Evolutionary conservation across 2,797 vertebrate genomes (phyloP).

Genomic region (Oryzias sinensis): DNA sequence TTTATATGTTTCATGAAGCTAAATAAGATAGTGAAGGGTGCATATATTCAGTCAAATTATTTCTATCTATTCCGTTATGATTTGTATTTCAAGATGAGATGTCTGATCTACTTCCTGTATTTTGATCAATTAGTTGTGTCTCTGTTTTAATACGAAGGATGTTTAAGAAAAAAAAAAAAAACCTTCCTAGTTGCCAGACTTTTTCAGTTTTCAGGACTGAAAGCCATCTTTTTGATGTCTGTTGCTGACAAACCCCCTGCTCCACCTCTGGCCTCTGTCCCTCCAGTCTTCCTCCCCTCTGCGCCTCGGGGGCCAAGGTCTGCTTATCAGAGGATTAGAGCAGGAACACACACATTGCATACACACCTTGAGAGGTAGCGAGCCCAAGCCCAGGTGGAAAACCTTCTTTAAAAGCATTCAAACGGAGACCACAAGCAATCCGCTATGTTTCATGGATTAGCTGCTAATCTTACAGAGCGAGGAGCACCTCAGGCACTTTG

Average conservation of each 20-base stretch:
- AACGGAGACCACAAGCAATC: constrained; percentile 63
- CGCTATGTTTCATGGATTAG: constrained; percentile 76
- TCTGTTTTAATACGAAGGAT: constrained; percentile 5
- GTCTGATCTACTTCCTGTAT: too few species aligned
- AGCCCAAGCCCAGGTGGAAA: constrained; percentile 40
- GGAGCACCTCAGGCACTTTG: constrained; percentile 64
- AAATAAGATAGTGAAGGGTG: too few species aligned
- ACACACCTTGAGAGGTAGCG: constrained; percentile 37
- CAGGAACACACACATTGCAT: constrained; percentile 46
- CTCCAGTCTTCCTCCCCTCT: constrained; percentile 23
- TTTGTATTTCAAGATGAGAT: too few species aligned
- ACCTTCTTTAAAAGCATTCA: constrained; percentile 73
- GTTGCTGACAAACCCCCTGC: constrained; percentile 35
- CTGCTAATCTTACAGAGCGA: constrained; percentile 71
- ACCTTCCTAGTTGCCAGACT: constrained; percentile 8
- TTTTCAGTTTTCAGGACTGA: constrained; percentile 29
- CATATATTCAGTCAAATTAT: too few species aligned
- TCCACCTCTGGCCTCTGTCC: constrained; percentile 44
- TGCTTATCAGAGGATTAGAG: constrained; percentile 77
- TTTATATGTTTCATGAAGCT: too few species aligned
- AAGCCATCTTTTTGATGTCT: constrained; percentile 56
- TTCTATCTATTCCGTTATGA: too few species aligned
- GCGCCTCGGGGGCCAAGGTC: constrained; percentile 47
- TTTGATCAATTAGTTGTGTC: too few species aligned
- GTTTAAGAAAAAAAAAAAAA: constrained; percentile 7